Conservation (phyloP, 2,113 vertebrate species). For the Perca flavescens region DNA sequence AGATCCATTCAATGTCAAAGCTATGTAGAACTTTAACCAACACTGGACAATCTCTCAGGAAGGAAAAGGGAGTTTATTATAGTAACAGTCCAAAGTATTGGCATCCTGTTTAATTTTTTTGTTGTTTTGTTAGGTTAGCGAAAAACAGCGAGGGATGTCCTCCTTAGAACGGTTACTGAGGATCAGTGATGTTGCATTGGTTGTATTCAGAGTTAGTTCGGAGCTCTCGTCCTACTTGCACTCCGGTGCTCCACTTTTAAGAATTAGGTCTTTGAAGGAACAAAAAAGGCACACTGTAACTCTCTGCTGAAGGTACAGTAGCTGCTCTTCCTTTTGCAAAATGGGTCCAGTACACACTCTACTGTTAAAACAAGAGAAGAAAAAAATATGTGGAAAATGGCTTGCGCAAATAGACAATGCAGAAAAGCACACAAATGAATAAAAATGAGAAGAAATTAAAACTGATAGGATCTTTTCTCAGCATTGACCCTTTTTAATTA, state of each 20-base stretch:
- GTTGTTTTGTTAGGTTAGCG: conserved; percentile 47
- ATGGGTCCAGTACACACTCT: neutral
- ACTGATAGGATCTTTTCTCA: neutral
- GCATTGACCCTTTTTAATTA: neutral
- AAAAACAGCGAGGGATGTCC: conserved; percentile 32
- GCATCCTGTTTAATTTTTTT: conserved; percentile 52
- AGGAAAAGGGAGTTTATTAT: conserved; percentile 53
- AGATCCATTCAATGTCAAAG: conserved; percentile 34
- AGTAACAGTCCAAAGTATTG: conserved; percentile 46
- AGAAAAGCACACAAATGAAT: neutral
- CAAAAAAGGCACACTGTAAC: conserved; percentile 48
- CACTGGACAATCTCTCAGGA: conserved; percentile 12
- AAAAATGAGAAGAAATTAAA: neutral
- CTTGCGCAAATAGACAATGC: neutral
- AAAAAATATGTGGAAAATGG: neutral
- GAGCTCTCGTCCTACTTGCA: conserved; percentile 66
- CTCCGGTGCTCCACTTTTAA: conserved; percentile 77
- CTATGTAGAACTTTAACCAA: neutral
- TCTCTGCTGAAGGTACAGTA: conserved; percentile 33
- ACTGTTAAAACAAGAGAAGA: conserved; percentile 3
- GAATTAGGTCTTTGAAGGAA: conserved; percentile 77
- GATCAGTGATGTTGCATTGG: conserved; percentile 16
- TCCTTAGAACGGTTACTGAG: conserved; percentile 8
- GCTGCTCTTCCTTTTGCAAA: conserved; percentile 8
- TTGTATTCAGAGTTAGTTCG: conserved; percentile 36